These are phyloP conservation scores for Pseudonaja textilis DNA, from an alignment of 2,113 vertebrate species.

Conservation along the genomic window DNA sequence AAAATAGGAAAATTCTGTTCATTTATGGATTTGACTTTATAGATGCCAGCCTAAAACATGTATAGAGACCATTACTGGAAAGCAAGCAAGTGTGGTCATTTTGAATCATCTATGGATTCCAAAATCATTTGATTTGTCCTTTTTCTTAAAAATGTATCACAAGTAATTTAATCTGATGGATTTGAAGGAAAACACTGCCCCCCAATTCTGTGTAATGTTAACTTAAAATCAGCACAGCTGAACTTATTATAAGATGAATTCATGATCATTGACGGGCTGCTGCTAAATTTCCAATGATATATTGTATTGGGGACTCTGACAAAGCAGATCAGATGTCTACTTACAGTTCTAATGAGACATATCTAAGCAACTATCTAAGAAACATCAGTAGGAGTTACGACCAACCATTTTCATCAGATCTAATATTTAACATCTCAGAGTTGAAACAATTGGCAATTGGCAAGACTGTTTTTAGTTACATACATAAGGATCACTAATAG, in stretches of 20 bases:
- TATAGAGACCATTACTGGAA: neutral
- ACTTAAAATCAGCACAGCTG: conserved; percentile 41
- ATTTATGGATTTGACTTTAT: neutral
- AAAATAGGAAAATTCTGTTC: neutral
- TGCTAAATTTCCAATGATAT: conserved; percentile 44
- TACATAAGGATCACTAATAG: neutral
- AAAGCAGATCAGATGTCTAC: neutral
- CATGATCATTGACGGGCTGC: conserved; percentile 51
- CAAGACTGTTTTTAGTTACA: neutral
- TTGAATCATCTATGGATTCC: conserved; percentile 44
- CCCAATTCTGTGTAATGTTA: conserved; percentile 48
- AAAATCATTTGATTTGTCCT: conserved; percentile 45
- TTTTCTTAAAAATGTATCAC: conserved; percentile 57
- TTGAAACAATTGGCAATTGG: neutral
- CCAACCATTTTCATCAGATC: neutral
- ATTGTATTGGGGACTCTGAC: neutral
- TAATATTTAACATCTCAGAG: neutral
- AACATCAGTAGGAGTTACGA: neutral
- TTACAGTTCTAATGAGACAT: neutral
- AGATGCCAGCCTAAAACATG: too few species aligned
- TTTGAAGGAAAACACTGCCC: conserved; percentile 40
- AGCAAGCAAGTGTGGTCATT: neutral
- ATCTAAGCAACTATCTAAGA: neutral
- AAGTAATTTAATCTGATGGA: conserved; percentile 50
- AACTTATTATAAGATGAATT: conserved; percentile 60